Evolutionary conservation across 1,140 invertebrate species (phyloP).

Genomic region (Laupala kohalensis): DNA sequence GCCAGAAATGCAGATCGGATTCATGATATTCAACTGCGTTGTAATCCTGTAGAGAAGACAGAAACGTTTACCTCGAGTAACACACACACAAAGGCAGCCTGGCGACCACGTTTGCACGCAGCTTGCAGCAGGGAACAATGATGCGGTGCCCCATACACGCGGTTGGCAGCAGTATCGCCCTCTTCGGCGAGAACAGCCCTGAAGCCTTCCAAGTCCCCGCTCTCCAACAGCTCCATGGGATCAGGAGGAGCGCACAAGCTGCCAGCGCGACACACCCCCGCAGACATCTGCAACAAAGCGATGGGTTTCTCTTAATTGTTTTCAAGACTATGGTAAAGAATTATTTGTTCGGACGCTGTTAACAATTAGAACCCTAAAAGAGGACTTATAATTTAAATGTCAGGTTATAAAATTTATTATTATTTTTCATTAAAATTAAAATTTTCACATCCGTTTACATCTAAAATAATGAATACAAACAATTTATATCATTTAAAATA

Average conservation of each 20-base stretch:
- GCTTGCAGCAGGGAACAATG: not conserved
- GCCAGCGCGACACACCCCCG: not conserved
- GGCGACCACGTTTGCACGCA: not conserved
- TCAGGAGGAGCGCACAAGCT: not conserved
- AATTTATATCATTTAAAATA: too few species aligned
- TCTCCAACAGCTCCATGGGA: not conserved
- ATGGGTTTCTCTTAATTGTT: too few species aligned
- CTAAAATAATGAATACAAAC: too few species aligned
- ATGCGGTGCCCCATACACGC: not conserved
- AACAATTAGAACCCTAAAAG: too few species aligned
- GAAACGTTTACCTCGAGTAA: not conserved
- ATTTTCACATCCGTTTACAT: too few species aligned
- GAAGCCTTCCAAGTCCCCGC: not conserved
- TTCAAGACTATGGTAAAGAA: too few species aligned
- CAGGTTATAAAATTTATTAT: too few species aligned
- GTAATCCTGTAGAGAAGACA: too few species aligned
- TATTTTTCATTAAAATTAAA: too few species aligned
- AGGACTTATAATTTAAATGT: too few species aligned
- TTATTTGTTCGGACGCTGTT: not conserved
- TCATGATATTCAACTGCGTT: too few species aligned
- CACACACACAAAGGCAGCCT: not conserved
- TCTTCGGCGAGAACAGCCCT: not conserved
- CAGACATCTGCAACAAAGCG: not conserved
- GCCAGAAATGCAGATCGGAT: too few species aligned
- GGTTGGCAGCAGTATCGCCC: not conserved